Base-by-base conservation (phyloP, 2,888 invertebrate species). In the Ormyrus rosae region DNA sequence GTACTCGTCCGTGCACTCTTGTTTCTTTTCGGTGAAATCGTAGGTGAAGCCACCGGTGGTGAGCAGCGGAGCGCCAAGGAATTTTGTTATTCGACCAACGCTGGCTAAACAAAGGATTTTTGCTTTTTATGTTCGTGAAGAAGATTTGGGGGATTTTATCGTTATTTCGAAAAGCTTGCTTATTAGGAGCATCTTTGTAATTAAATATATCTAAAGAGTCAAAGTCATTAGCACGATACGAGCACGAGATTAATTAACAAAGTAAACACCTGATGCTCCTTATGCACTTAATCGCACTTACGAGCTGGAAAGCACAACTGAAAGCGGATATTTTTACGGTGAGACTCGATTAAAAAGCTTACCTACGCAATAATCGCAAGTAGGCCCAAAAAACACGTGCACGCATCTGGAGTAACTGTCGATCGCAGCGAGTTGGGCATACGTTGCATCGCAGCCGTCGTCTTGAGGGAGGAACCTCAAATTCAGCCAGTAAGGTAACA, bases 21-120 rank as follows among this genome's bases (percentile, higher is more conserved):
- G 94, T 89, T 97, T 97, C 19, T 93, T 92, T 73, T 92, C 91
- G 50, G 94, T 94, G 88, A 96, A 97, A 90, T 97, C 96, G 85
- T 93, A 94, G 0, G 95, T 95, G 81, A 96, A 94, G 0, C 96
- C 97, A 0, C 96, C 96, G 0, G 96, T 95, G 0, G 97, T 96
- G 72, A 97, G 92, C 11, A 97, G 90, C 0, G 97, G 97, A 50
- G 92, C 93, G 55, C 95, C 95, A 13, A 96, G 93, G 89, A 95
- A 96, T 90, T 96, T 96, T 48, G 94, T 93, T 81, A 96, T 94
- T 61, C 97, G 93, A 9, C 95, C 96, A 48, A 96, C 95, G 6
- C 95, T 95, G 13, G 97, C 97, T 97, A 92, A 67, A 84, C 81
- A 67, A 45, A 77, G 69, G 34, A 34, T 34, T 34, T 34, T 34